These are phyloP conservation scores for Platysternon megacephalum DNA, from an alignment of 2,113 vertebrate genomes.

Conservation along the genomic window DNA sequence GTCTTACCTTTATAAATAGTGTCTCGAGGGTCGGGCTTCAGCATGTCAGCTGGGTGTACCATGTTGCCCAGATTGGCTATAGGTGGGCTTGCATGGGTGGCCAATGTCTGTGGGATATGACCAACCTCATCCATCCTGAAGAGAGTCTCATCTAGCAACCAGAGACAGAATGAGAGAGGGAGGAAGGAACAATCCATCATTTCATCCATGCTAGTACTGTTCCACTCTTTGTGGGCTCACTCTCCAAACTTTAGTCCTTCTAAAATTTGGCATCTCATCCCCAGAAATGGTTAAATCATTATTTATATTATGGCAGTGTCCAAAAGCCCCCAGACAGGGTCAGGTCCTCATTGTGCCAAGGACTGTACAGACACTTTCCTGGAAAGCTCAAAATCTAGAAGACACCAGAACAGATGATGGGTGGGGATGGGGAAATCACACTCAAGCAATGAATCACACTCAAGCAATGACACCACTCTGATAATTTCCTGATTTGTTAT, in stretches of 20 bases:
- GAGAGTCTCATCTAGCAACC: constrained; percentile 84
- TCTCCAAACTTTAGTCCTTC: not conserved
- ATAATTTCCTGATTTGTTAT: not conserved
- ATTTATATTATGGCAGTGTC: not conserved
- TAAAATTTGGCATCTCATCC: accelerated
- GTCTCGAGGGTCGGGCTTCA: constrained; percentile 88
- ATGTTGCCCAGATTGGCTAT: not conserved
- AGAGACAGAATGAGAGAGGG: not conserved
- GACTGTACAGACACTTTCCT: not conserved
- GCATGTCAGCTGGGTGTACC: constrained; percentile 83
- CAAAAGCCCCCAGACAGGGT: not conserved
- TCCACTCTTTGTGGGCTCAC: not conserved
- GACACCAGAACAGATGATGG: not conserved
- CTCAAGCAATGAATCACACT: not conserved
- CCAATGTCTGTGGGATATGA: constrained; percentile 90
- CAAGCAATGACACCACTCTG: not conserved
- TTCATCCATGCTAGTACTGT: too few relatives aligned
- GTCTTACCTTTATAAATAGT: constrained; percentile 82
- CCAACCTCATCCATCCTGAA: constrained; percentile 84
- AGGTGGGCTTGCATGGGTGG: constrained; percentile 72
- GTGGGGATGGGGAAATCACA: not conserved
- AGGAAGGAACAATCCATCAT: not conserved
- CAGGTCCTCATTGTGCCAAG: not conserved
- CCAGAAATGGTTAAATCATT: not conserved
- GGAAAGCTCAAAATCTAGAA: not conserved